These are phyloP conservation scores for Saccostrea echinata DNA, from an alignment of 1,140 invertebrate species.

Conservation along the genomic window DNA sequence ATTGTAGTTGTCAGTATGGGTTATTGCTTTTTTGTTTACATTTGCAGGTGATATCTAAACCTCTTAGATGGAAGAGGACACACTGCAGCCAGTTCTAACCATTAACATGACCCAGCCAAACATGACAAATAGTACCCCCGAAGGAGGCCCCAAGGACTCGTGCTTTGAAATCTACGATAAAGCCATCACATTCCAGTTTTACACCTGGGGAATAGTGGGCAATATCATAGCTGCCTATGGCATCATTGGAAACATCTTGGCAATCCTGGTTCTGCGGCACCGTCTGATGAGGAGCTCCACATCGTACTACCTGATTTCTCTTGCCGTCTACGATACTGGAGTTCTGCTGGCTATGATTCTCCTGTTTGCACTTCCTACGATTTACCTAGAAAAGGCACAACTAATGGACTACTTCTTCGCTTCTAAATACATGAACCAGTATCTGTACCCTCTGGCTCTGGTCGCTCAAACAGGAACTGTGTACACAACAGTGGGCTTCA, in stretches of 20 bases:
- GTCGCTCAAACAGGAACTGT: slow-evolving; percentile 91
- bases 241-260: slow-evolving; percentile 75
- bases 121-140: neutral
- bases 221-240: slow-evolving; percentile 84
- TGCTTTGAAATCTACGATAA: slow-evolving; percentile 19
- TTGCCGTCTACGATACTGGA: slow-evolving; percentile 76
- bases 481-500: slow-evolving; percentile 89
- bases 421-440: slow-evolving; percentile 81
- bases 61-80: slow-evolving; percentile 11
- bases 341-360: slow-evolving; percentile 87
- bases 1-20: too few species aligned
- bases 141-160: neutral
- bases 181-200: slow-evolving; percentile 68
- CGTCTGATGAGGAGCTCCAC: slow-evolving; percentile 77
- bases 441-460: slow-evolving; percentile 83
- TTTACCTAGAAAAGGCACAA: slow-evolving; percentile 90
- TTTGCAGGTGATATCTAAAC: neutral
- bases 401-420: slow-evolving; percentile 84
- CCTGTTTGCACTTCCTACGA: slow-evolving; percentile 86
- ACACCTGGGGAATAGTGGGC: slow-evolving; percentile 81
- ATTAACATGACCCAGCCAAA: neutral
- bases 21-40: neutral
- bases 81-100: neutral
- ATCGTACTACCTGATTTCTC: slow-evolving; percentile 76
- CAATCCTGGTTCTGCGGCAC: slow-evolving; percentile 76